Evolutionary conservation across 2,888 invertebrate species (phyloP), one percentile per base, ranked within the genome.

Genomic region (Smittia sp.): DNA sequence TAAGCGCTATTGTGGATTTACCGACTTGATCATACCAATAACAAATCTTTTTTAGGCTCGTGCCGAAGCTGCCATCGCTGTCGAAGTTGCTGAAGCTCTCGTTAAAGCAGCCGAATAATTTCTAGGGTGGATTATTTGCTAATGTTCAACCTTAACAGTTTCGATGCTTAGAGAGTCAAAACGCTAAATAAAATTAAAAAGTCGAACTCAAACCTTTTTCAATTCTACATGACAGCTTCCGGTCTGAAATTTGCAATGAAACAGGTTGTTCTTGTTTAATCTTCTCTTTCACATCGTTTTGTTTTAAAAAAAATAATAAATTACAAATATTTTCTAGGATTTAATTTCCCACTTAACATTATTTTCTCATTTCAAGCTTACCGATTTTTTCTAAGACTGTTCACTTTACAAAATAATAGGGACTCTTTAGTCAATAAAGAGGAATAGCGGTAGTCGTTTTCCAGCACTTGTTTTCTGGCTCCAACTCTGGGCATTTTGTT

Each of bases 51-150:
- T 85, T 6, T 80, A 90, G 90, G 89, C 87, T 63, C 87, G 86
- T 81, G 97, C 96, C 15, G 95, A 96, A 85, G 98, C 97, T 70
- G 89, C 90, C 75, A 95, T 98, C 79, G 94, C 95, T 41, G 85
- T 98, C 7, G 98, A 98, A 84, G 96, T 96, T 73, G 94, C 92
- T 70, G 96, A 98, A 84, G 96, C 96, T 77, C 86, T 98, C 77
- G 90, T 95, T 73, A 93, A 93, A 83, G 96, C 97, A 76, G 86
- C 88, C 75, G 84, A 85, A 81, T 88, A 87, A 63, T 63, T 63
- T 46, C 46, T n/a, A n/a, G n/a, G n/a, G n/a, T n/a, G n/a, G n/a
- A n/a, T n/a, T n/a, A n/a, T n/a, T n/a, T n/a, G n/a, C n/a, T n/a
- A n/a, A n/a, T 6, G 46, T 11, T 46, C n/a, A 46, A n/a, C 46